These are phyloP conservation scores for Callipepla californica DNA, from an alignment of 2,113 vertebrate species.

Conservation along the genomic window DNA sequence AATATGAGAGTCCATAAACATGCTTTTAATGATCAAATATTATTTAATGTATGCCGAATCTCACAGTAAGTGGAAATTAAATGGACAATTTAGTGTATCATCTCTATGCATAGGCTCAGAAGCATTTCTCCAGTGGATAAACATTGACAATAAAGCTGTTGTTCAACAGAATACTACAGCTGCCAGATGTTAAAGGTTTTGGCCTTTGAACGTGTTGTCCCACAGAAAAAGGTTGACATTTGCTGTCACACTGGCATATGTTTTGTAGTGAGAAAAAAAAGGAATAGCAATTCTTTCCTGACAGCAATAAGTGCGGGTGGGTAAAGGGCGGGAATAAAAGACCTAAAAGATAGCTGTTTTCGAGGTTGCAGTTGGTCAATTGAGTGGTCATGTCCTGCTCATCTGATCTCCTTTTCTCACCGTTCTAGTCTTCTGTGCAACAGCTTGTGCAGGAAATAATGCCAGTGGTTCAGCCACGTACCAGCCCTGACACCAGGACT, in stretches of 20 bases:
- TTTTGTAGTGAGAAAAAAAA: neutral
- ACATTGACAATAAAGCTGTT: constrained; percentile 64
- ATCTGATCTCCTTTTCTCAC: neutral
- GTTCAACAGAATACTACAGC: constrained; percentile 48
- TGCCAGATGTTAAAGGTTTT: constrained; percentile 56
- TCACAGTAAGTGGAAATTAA: constrained; percentile 78
- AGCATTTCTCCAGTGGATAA: constrained; percentile 49
- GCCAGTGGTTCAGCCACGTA: neutral
- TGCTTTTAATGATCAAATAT: constrained; percentile 80
- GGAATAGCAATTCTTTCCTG: neutral
- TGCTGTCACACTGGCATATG: neutral
- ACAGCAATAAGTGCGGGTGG: neutral
- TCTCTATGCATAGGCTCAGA: constrained; percentile 44
- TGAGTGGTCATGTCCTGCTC: neutral
- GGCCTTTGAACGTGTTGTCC: neutral
- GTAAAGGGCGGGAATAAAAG: neutral
- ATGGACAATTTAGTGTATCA: constrained; percentile 77
- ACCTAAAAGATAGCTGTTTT: neutral
- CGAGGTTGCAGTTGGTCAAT: neutral
- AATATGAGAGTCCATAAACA: constrained; percentile 79
- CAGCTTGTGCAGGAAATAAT: neutral
- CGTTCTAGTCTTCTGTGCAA: neutral
- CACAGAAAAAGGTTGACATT: constrained; percentile 5
- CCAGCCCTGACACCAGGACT: neutral
- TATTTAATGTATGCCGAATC: constrained; percentile 73